phyloP scores from a whole-genome alignment of 2,797 vertebrate genomes.

The Prunella strophiata region DNA sequence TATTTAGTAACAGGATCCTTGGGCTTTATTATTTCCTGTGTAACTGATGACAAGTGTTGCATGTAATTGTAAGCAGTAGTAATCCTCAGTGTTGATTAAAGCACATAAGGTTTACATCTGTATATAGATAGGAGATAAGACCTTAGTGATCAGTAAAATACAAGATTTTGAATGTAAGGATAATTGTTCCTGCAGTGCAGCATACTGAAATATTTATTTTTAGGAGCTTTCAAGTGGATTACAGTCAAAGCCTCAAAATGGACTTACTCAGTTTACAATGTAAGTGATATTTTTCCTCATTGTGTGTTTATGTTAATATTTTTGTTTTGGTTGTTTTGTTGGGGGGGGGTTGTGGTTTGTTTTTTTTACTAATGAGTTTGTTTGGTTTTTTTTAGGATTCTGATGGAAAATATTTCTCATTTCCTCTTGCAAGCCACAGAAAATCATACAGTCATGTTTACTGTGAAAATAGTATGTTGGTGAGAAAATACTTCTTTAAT shows the following conservation, averaged over 20 bases:
- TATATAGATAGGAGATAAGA: background rate
- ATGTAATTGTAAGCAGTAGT: background rate
- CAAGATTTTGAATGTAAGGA: background rate
- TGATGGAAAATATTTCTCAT: slow-evolving; percentile 87
- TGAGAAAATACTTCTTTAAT: slow-evolving; percentile 76
- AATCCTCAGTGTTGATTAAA: background rate
- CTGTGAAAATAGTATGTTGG: slow-evolving; percentile 92
- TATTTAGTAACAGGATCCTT: background rate
- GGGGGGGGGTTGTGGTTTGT: too few species aligned
- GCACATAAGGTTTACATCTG: background rate
- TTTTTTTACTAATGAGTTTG: background rate
- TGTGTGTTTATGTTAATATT: background rate
- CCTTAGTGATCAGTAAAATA: background rate
- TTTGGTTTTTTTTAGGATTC: slow-evolving; percentile 81
- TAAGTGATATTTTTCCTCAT: slow-evolving; percentile 67
- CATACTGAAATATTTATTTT: slow-evolving; percentile 36
- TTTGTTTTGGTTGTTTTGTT: background rate
- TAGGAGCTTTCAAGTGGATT: slow-evolving; percentile 86
- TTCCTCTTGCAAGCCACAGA: slow-evolving; percentile 89
- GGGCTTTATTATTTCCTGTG: background rate
- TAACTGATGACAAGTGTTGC: background rate
- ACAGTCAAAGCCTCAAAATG: slow-evolving; percentile 89
- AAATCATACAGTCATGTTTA: slow-evolving; percentile 90
- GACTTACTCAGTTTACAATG: slow-evolving; percentile 87
- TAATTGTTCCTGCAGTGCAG: background rate